Conservation (phyloP, 2,888 invertebrate species). For the Sarcophaga carnaria region DNA sequence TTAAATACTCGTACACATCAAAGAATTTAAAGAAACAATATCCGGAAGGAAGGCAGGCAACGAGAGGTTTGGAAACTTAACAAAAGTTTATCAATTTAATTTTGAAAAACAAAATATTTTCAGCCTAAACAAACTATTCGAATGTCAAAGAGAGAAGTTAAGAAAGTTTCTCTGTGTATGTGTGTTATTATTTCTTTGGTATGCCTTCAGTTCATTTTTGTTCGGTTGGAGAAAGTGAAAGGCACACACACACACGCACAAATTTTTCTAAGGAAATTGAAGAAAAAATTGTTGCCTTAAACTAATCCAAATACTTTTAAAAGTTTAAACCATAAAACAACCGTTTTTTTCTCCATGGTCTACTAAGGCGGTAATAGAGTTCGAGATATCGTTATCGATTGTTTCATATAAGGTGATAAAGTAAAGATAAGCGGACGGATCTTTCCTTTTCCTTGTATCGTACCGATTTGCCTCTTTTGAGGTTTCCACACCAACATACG, state of each 20-base stretch:
- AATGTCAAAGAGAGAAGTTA: neutral
- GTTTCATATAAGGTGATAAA: too few relatives aligned
- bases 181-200: neutral
- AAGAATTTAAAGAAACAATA: constrained; percentile 36
- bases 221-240: neutral
- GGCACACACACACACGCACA: neutral
- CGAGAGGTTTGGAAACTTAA: neutral
- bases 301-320: too few relatives aligned
- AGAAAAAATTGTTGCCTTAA: too few relatives aligned
- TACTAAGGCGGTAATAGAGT: too few relatives aligned
- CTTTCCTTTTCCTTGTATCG: too few relatives aligned
- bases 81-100: constrained; percentile 49
- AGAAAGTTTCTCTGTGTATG: neutral
- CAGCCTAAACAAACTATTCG: constrained; percentile 27
- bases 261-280: neutral
- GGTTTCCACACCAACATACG: too few relatives aligned
- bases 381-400: too few relatives aligned
- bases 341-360: too few relatives aligned
- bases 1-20: constrained; percentile 49
- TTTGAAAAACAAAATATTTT: constrained; percentile 8
- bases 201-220: neutral
- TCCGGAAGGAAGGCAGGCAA: neutral
- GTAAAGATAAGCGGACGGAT: too few relatives aligned
- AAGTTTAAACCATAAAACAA: too few relatives aligned
- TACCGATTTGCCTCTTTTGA: too few relatives aligned